A percentile compares a stretch with the other conserved stretches of the same genome.
Evolutionary conservation across 2,113 vertebrate genomes (phyloP).

Genomic region (Campylomormyrus numenius): DNA sequence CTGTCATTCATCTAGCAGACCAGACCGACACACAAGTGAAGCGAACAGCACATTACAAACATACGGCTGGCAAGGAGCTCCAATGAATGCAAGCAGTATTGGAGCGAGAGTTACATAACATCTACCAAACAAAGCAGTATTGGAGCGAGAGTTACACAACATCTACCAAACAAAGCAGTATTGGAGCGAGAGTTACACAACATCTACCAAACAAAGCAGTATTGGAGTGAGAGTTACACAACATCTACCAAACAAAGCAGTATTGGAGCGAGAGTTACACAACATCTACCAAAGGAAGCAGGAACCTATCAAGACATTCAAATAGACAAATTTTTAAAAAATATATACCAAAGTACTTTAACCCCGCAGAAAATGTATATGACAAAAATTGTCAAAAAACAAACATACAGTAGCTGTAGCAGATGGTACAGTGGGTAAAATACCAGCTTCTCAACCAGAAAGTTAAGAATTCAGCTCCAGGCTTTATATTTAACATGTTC

Average conservation of each 20-base stretch:
- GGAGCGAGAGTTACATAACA: no score
- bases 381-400: background rate
- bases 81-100: background rate
- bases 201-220: background rate
- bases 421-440: background rate
- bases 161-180: background rate
- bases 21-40: background rate
- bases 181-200: no score
- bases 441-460: background rate
- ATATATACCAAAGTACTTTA: background rate
- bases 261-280: background rate
- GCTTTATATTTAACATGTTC: background rate
- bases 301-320: background rate
- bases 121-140: background rate
- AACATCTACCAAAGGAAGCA: background rate
- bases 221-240: no score
- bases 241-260: background rate
- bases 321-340: background rate
- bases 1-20: background rate
- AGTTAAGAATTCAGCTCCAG: background rate
- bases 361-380: background rate
- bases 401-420: background rate
- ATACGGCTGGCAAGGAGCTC: background rate
- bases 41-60: background rate
- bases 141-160: background rate